Base-by-base conservation (phyloP, 92 coral and sea anemone species). In the Plumapathes pennacea region DNA sequence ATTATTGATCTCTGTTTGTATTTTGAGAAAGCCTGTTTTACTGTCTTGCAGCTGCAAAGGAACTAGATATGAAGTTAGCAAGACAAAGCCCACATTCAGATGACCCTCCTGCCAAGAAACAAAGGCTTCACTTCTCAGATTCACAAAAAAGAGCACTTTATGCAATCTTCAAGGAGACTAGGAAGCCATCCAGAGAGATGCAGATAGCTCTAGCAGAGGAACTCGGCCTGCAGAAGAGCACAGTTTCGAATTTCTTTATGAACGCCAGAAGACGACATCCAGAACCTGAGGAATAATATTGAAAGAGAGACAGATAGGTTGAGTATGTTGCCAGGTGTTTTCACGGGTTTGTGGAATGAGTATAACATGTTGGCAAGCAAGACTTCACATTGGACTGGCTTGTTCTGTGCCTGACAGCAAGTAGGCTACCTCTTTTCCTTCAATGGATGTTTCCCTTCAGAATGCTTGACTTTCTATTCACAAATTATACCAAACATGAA, bases 211-310 rank as follows among this genome's bases (percentile, higher is more conserved):
- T 86, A 18, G 95, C 95, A n/a, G 95, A 86, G 43, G 95, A 86
- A 55, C 82, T 86, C 30, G 95, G 95, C 0, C 78, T 86, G 14
- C 89, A 86, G 25, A 60, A 83, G 15, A 76, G 57, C 6, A 80
- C 95, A 12, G 95, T 86, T 38, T 73, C 95, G 72, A 86, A 86
- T 70, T 86, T 86, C 67, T 86, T 86, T 21, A 86, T 86, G 95
- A 86, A 86, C 68, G 95, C 95, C 32, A 82, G 95, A 57, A 74
- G 95, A 20, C 74, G 95, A 22, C 89, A 82, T 72, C 66, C 82
- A 50, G 83, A 81, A 29, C 36, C 57, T 28, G 74, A 59, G 46
- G 55, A 63, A 62, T 54, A 54, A 21, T 32, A 5, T 5, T 10
- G 14, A 56, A 19, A 1, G 10, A 0, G n/a, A n/a, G n/a, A n/a